Evolutionary conservation across 2,113 vertebrate species (phyloP), one percentile per base, ranked within the genome.

Genomic region (Crotalus helleri): DNA sequence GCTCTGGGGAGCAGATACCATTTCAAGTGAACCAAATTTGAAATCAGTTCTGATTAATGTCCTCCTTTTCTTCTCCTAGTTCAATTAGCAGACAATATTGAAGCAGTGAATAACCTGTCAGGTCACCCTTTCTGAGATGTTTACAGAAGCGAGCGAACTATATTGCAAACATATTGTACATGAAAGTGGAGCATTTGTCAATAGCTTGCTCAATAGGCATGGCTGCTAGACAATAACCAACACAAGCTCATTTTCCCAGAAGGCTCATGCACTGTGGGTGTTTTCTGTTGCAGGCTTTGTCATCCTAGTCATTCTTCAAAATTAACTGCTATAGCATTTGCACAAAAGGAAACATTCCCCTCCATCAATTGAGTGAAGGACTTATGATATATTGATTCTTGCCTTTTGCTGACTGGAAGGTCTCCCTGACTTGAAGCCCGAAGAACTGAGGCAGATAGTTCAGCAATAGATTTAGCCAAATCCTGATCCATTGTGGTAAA

Each of bases 71-170:
- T 97, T 93, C 96, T 95, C 89, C 87, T 96, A 57, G 92, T 97
- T 97, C 97, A 98, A 97, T 98, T 98, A 98, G 96, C 93, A 94
- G 39, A 96, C 90, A 90, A 96, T 97, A 97, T 96, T 97, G 95
- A 95, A 97, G 93, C 96, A 96, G 95, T 96, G 96, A 98, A 97
- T 97, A 90, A 96, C 92, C 92, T 98, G 94, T 94, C 97, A 97
- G 93, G 94, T 92, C 91, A 94, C 85, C 44, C 74, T 96, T 97
- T 94, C 90, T 95, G 55, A 23, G 93, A 90, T 94, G 91, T 97
- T 97, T 97, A 96, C 95, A 96, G 96, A 94, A 92, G 93, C 59
- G 94, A 98, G 95, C 95, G 57, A 93, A 92, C 91, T 96, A 90
- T 92, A 95, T 94, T 91, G 89, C 93, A 97, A 94, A n/a, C 69